Percentiles rank a stretch among this genome's conserved stretches.
Evolutionary conservation across 2,113 vertebrate genomes (phyloP).

Genomic region (Etheostoma spectabile): DNA sequence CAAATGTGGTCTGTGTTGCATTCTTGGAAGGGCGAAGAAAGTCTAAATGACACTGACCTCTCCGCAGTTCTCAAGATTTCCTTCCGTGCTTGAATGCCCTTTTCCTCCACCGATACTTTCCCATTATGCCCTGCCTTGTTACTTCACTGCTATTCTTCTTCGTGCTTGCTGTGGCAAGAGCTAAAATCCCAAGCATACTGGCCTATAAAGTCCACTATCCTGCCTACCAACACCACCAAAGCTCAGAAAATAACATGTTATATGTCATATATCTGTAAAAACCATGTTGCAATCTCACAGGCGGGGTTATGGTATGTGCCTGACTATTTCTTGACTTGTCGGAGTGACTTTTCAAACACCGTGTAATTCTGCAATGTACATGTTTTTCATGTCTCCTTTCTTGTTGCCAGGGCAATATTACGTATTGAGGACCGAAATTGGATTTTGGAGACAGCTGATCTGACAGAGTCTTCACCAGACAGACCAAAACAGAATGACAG

Average conservation of each 20-base stretch:
- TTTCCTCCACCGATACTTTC: background rate
- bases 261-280: no score
- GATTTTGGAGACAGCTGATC: slow-evolving; percentile 58
- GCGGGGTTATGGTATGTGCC: no score
- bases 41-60: slow-evolving; percentile 15
- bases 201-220: background rate
- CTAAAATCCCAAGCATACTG: slow-evolving; percentile 7
- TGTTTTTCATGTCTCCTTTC: slow-evolving; percentile 8
- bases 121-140: slow-evolving; percentile 5
- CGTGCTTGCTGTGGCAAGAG: slow-evolving; percentile 7
- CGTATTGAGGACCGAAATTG: slow-evolving; percentile 33
- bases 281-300: no score
- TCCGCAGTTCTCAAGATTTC: background rate
- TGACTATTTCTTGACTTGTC: background rate
- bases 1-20: slow-evolving; percentile 8
- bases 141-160: slow-evolving; percentile 22
- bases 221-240: background rate
- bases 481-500: slow-evolving; percentile 4
- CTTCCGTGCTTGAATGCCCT: slow-evolving; percentile 19
- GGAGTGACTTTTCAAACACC: background rate
- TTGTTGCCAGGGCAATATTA: slow-evolving; percentile 32
- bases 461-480: slow-evolving; percentile 48
- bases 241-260: background rate
- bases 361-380: background rate
- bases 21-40: slow-evolving; percentile 25